Evolutionary conservation across 2,888 invertebrate species (phyloP).

Genomic region (Ormyrus pomaceus): DNA sequence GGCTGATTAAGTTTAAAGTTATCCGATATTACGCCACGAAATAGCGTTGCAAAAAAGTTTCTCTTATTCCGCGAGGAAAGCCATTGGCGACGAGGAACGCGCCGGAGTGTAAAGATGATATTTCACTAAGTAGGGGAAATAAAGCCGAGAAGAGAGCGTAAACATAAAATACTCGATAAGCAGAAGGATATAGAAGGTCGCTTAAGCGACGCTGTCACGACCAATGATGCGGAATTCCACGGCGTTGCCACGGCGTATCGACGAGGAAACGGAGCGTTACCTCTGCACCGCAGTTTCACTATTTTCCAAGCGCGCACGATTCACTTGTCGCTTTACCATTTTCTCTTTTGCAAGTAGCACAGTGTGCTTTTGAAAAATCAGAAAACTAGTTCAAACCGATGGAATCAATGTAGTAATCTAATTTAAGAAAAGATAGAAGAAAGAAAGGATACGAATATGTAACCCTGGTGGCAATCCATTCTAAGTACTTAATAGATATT

Average conservation of each 20-base stretch:
- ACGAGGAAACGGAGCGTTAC: constrained; percentile 62
- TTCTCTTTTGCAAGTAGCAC: background rate
- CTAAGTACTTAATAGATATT: too few species aligned
- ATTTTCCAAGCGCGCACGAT: constrained; percentile 16
- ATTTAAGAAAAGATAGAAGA: too few species aligned
- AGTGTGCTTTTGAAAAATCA: background rate
- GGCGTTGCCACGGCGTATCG: constrained; percentile 58
- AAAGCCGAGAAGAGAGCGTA: background rate
- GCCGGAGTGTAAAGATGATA: constrained; percentile 24
- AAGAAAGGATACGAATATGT: too few species aligned
- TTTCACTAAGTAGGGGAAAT: background rate
- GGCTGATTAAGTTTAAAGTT: constrained; percentile 17
- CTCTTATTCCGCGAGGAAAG: background rate
- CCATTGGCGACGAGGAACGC: background rate
- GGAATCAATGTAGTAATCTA: too few species aligned
- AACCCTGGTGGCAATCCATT: too few species aligned
- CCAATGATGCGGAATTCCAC: constrained; percentile 69
- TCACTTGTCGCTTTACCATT: constrained; percentile 4
- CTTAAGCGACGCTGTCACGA: constrained; percentile 65
- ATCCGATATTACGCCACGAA: background rate
- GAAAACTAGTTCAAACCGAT: background rate
- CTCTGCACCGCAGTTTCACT: background rate
- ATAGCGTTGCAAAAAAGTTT: background rate
- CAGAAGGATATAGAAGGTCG: constrained; percentile 67
- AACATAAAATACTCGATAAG: constrained; percentile 61